phyloP scores from a whole-genome alignment of 2,797 vertebrate species.

The Sebastes matsubarae region DNA sequence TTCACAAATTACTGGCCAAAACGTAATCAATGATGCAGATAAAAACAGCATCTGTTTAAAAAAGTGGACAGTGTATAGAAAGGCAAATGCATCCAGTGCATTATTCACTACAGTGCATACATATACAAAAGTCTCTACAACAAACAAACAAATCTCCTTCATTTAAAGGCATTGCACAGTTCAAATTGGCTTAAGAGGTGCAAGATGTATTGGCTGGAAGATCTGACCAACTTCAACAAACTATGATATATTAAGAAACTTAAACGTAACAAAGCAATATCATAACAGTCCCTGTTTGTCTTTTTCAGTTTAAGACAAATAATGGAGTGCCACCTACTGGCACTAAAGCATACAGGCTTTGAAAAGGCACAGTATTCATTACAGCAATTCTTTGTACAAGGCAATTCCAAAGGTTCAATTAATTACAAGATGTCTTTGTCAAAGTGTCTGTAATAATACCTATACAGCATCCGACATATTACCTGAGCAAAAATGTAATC shows the following conservation, averaged over 20 bases:
- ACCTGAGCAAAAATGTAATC: conserved; percentile 65
- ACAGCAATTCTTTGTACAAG: conserved; percentile 7
- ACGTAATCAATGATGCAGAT: not conserved
- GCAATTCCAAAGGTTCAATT: not conserved
- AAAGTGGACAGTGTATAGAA: conserved; percentile 35
- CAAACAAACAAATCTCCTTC: conserved; percentile 19
- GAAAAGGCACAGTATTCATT: conserved; percentile 15
- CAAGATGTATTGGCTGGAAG: not conserved
- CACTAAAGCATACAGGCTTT: conserved; percentile 14
- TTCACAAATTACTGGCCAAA: conserved; percentile 44
- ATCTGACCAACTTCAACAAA: not conserved
- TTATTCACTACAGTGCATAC: conserved; percentile 56
- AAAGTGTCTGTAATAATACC: conserved; percentile 35
- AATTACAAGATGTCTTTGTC: not conserved
- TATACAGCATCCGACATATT: conserved; percentile 45
- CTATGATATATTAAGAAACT: not conserved
- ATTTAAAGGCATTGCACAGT: conserved; percentile 55
- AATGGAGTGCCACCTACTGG: conserved; percentile 53
- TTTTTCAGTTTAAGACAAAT: conserved; percentile 3
- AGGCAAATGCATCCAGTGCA: conserved; percentile 77
- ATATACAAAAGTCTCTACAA: conserved; percentile 17
- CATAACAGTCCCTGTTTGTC: not conserved
- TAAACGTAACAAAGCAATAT: not conserved
- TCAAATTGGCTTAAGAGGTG: conserved; percentile 32
- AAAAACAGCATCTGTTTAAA: not conserved